Evolutionary conservation across 2,888 invertebrate species (phyloP).

Genomic region (Pilophorus perplexus): DNA sequence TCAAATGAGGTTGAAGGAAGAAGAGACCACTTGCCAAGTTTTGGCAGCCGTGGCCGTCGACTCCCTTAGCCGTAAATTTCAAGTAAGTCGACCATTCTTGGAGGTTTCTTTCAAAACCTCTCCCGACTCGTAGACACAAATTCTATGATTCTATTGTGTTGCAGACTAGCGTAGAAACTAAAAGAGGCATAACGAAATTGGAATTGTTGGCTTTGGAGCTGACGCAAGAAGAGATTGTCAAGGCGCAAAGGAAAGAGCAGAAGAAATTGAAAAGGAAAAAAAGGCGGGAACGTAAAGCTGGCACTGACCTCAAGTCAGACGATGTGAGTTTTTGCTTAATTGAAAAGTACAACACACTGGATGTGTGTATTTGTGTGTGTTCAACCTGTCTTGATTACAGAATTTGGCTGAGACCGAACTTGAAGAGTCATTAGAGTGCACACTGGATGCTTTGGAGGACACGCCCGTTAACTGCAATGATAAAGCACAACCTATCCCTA

Average conservation of each 20-base stretch:
- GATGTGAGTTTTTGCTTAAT: conserved; percentile 13
- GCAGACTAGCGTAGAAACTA: conserved; percentile 79
- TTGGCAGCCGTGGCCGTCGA: conserved; percentile 85
- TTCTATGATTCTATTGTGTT: conserved; percentile 28
- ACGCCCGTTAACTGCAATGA: conserved; percentile 19
- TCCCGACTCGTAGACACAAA: background rate
- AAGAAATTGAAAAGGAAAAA: conserved; percentile 78
- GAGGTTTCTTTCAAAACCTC: background rate
- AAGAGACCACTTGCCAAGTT: conserved; percentile 91
- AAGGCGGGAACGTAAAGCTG: conserved; percentile 63
- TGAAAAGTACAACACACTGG: too few relatives aligned
- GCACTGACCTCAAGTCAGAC: conserved; percentile 43
- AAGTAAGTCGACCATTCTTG: conserved; percentile 53
- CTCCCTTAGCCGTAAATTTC: conserved; percentile 83
- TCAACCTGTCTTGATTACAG: background rate
- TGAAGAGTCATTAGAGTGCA: conserved; percentile 21
- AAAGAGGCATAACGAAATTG: conserved; percentile 82
- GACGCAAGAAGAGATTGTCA: conserved; percentile 78
- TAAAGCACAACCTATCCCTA: conserved; percentile 27
- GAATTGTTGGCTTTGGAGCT: conserved; percentile 85
- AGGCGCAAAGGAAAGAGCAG: conserved; percentile 81
- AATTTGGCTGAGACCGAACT: conserved; percentile 17
- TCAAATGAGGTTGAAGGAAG: conserved; percentile 80
- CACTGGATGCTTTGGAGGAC: conserved; percentile 27
- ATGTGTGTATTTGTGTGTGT: too few relatives aligned